Evolutionary conservation across 2,888 invertebrate species (phyloP).

Genomic region (Chouioia cunea): DNA sequence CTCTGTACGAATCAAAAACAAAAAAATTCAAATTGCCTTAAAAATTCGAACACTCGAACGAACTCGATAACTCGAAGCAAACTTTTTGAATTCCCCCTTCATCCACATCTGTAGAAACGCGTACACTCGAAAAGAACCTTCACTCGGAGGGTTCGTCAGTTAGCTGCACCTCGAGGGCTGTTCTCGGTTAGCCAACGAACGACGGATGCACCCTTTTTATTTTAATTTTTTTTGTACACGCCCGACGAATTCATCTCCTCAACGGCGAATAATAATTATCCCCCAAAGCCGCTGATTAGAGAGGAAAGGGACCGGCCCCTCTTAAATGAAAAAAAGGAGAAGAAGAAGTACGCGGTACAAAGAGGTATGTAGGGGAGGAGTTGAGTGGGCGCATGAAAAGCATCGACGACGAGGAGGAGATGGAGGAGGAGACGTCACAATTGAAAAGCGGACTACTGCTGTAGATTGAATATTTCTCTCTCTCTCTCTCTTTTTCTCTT

Average conservation of each 20-base stretch:
- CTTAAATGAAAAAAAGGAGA: not conserved
- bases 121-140: not conserved
- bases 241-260: no score
- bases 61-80: no score
- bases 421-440: slow-evolving; percentile 36
- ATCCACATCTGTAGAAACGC: not conserved
- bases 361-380: slow-evolving; percentile 18
- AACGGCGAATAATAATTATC: slow-evolving; percentile 59
- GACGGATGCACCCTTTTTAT: slow-evolving; percentile 24
- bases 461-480: slow-evolving; percentile 30
- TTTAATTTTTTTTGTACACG: slow-evolving; percentile 53
- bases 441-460: slow-evolving; percentile 29
- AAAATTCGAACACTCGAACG: no score
- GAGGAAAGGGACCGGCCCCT: slow-evolving; percentile 16
- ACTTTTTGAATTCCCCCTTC: no score
- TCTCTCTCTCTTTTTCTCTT: slow-evolving; percentile 21
- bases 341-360: not conserved
- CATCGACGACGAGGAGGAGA: not conserved
- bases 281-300: slow-evolving; percentile 60
- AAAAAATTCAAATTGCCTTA: no score
- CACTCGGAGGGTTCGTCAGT: slow-evolving; percentile 28
- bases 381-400: slow-evolving; percentile 6
- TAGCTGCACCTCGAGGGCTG: no score
- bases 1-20: no score
- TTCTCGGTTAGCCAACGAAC: not conserved